Base-by-base conservation (phyloP, 2,797 vertebrate species). In the Halcyon chelicuti region DNA sequence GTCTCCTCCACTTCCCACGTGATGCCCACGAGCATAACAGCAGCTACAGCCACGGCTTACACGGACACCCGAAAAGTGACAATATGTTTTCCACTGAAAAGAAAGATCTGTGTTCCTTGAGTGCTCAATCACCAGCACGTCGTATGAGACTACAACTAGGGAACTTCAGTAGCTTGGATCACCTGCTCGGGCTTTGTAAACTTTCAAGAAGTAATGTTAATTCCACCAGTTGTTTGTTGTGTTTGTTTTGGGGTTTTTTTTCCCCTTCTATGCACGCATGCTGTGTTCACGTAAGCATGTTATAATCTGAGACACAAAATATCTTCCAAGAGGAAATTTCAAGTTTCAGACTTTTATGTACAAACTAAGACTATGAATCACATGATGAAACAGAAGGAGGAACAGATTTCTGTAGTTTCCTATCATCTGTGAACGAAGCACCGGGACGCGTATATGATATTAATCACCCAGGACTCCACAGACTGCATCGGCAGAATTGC, bases 381-480 rank as follows among this genome's bases (percentile, higher is more conserved):
- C 54, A 83, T 42, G 63, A 90, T 9, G 18, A 78, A 96, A 83
- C 89, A 96, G 91, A 96, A 95, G 94, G 93, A 92, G 9, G 42
- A 94, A 95, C 93, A 95, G 88, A 95, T 92, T 96, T 91, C 79
- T 93, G 86, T 20, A 92, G 61, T 33, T 65, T 88, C 79, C 82
- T 40, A 75, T 96, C 82, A 90, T 88, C 91, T 96, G 95, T 72
- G 82, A 96, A 83, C 2, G 35, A 85, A 90, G 62, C 70, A 95
- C 15, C 25, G 51, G 60, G 54, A 88, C 3, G 20, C 18, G 44
- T 86, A 75, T 20, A 21, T 91, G 49, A 75, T 66, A 95, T 47
- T 96, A 95, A 96, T 88, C 90, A 91, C 35, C 55, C 72, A 86
- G 51, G 88, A 93, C 89, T 94, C 76, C 82, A 78, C 91, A 91